Evolutionary conservation across 2,888 invertebrate genomes (phyloP).

Genomic region (Brachypalpus laphriformis): DNA sequence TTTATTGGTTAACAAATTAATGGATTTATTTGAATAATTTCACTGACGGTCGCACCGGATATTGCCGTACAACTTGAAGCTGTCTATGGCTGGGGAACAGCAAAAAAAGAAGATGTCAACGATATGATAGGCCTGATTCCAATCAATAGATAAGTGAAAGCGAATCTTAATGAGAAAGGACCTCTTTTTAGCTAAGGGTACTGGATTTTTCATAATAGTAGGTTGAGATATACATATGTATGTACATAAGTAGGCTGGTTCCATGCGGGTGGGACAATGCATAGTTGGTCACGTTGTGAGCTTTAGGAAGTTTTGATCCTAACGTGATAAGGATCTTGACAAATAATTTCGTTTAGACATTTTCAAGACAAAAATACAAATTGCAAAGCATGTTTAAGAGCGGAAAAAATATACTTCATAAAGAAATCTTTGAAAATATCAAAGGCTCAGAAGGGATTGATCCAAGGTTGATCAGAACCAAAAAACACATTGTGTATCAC

Average conservation of each 20-base stretch:
- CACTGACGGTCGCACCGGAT: conserved; percentile 14
- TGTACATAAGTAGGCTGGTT: not conserved
- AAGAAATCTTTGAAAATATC: too few species aligned
- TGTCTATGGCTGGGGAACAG: not conserved
- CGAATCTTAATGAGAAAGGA: conserved; percentile 12
- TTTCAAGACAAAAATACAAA: too few species aligned
- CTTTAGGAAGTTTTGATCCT: not conserved
- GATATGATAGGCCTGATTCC: conserved; percentile 9
- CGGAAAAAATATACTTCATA: too few species aligned
- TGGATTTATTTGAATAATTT: conserved; percentile 60
- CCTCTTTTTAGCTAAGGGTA: not conserved
- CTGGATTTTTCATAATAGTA: not conserved
- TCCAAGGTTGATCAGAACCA: too few species aligned
- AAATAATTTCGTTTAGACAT: not conserved
- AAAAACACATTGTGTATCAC: too few species aligned
- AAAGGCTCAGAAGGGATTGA: too few species aligned
- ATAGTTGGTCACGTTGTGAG: not conserved
- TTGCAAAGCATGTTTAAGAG: too few species aligned
- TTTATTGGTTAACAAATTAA: conserved; percentile 71
- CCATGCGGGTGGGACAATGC: not conserved
- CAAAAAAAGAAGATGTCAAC: conserved; percentile 13
- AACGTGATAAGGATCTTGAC: not conserved
- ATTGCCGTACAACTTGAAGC: conserved; percentile 18
- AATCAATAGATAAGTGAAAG: conserved; percentile 24
- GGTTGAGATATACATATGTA: not conserved